Evolutionary conservation across 1,140 invertebrate species (phyloP).

Genomic region (Prorops nasuta): DNA sequence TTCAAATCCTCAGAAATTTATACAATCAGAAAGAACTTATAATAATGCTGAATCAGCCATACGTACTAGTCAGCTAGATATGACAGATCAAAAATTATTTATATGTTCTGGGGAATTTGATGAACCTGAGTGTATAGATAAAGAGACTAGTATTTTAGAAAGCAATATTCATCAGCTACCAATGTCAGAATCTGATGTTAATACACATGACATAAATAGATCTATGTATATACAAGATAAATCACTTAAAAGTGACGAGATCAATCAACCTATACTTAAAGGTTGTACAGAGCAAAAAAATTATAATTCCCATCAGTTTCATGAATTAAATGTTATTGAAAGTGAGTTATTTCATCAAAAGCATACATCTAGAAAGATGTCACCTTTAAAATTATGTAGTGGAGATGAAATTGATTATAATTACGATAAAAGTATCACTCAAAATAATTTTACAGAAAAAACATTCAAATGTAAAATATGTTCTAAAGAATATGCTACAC

Average conservation of each 20-base stretch:
- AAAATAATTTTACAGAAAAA: constrained; percentile 28
- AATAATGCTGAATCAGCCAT: constrained; percentile 17
- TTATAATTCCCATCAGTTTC: not conserved
- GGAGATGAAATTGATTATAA: constrained; percentile 36
- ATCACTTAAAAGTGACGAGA: not conserved
- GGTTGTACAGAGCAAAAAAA: no score
- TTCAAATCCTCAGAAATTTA: constrained; percentile 24
- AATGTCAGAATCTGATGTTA: not conserved
- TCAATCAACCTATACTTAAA: not conserved
- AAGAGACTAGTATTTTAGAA: constrained; percentile 13
- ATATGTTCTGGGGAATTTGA: constrained; percentile 45
- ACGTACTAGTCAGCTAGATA: constrained; percentile 25
- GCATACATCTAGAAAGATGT: constrained; percentile 39
- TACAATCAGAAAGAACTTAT: constrained; percentile 23
- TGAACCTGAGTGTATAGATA: constrained; percentile 24
- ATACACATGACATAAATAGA: not conserved
- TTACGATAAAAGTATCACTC: constrained; percentile 31
- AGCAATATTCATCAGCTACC: constrained; percentile 16
- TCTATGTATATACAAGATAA: not conserved
- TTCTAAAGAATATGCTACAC: constrained; percentile 40
- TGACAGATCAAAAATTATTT: constrained; percentile 46
- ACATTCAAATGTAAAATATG: constrained; percentile 49
- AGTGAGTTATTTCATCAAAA: constrained; percentile 27
- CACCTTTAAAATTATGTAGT: constrained; percentile 33
- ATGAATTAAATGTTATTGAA: constrained; percentile 7